Percentiles rank a stretch among this genome's conserved stretches.
phyloP scores from a whole-genome alignment of 2,888 invertebrate genomes.

The Luffia ferchaultella region DNA sequence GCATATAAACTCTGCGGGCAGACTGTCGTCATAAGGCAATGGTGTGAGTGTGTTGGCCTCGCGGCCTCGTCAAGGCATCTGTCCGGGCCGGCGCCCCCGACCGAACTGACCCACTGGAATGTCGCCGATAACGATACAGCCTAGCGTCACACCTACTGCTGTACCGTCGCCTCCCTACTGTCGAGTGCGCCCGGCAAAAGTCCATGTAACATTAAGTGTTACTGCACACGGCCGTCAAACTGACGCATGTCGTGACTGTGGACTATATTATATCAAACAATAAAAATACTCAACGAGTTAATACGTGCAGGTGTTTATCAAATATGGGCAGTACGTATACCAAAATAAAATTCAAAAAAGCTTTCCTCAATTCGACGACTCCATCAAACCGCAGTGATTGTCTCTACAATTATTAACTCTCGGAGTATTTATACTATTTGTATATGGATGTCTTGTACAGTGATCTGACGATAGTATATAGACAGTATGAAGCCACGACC shows the following conservation, averaged over 20 bases:
- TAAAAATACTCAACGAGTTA: no score
- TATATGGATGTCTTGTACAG: no score
- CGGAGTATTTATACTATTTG: no score
- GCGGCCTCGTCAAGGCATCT: constrained; percentile 46
- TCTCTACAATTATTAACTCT: neutral
- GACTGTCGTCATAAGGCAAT: constrained; percentile 65
- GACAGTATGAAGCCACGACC: no score
- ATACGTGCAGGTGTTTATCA: no score
- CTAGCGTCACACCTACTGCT: neutral
- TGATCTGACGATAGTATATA: no score
- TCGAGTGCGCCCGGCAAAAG: constrained; percentile 32
- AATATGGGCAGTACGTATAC: no score
- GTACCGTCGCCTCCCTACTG: constrained; percentile 22
- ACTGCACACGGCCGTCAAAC: no score
- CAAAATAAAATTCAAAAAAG: no score
- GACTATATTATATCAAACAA: no score
- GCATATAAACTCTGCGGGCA: constrained; percentile 66
- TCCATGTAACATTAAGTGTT: constrained; percentile 14
- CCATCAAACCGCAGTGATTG: neutral
- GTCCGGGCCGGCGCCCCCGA: constrained; percentile 7
- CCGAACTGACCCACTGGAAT: constrained; percentile 2
- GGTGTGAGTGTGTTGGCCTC: constrained; percentile 33
- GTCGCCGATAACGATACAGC: neutral
- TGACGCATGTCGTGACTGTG: no score
- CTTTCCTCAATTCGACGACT: neutral